Evolutionary conservation across 1,140 invertebrate genomes (phyloP).

Genomic region (Melipona quadrifasciata): DNA sequence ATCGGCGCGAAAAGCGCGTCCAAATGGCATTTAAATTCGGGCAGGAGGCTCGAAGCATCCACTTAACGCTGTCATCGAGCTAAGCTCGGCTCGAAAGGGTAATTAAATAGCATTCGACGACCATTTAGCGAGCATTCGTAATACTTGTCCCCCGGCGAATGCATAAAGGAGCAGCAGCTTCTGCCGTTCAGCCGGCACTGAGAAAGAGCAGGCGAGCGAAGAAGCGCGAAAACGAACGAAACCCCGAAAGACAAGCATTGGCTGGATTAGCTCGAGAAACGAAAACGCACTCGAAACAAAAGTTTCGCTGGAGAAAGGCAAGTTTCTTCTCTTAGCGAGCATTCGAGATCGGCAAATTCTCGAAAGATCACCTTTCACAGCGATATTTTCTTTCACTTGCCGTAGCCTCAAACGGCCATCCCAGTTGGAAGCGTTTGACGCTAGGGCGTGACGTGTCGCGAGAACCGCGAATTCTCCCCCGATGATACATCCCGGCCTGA

Average conservation of each 20-base stretch:
- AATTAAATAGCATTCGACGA: slow-evolving; percentile 37
- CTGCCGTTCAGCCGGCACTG: background rate
- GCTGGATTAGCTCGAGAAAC: too few species aligned
- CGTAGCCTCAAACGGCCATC: too few species aligned
- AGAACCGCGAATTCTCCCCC: too few species aligned
- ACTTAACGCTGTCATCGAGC: slow-evolving; percentile 7
- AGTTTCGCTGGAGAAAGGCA: background rate
- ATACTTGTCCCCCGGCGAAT: slow-evolving; percentile 11
- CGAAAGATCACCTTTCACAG: background rate
- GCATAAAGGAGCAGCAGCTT: slow-evolving; percentile 24
- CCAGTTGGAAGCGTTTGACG: too few species aligned
- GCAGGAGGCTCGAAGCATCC: slow-evolving; percentile 12
- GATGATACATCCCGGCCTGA: background rate
- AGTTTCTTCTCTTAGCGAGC: too few species aligned
- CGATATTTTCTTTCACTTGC: too few species aligned
- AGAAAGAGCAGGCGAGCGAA: too few species aligned
- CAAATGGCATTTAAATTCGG: slow-evolving; percentile 40
- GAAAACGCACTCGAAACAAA: slow-evolving; percentile 4
- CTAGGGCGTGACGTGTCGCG: too few species aligned
- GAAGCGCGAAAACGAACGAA: slow-evolving; percentile 31
- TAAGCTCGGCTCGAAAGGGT: slow-evolving; percentile 8
- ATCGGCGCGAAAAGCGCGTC: slow-evolving; percentile 19
- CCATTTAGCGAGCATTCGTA: slow-evolving; percentile 15
- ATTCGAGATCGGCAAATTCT: too few species aligned
- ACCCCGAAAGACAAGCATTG: too few species aligned